Base-by-base conservation (phyloP, 2,888 invertebrate species). In the Drosophila antonietae region DNA sequence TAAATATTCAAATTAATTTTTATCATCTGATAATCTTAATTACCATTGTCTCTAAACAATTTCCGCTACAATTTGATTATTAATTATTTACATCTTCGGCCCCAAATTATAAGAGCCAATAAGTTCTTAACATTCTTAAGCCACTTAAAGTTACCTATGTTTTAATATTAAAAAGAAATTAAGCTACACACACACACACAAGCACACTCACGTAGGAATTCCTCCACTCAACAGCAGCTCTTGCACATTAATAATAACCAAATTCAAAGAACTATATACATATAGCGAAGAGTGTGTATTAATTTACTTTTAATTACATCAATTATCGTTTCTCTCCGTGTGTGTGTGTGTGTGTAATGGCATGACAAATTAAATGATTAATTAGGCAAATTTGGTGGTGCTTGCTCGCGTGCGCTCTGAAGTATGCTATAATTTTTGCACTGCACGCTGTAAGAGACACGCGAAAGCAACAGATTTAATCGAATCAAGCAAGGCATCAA, bases 351-450 rank as follows among this genome's bases (percentile, higher is more conserved):
- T 43, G 69, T 61, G 52, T 63, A 59, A 51, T 65, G 55, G 43
- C 15, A 71, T 76, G 78, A 82, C 74, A 73, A 78, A 74, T 68
- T 55, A 72, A 78, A 74, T 78, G 74, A 83, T 86, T 86, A 88
- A 83, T 88, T 73, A 80, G 51, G 44, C 49, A 47, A 66, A 68
- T 60, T 52, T 62, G 65, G 39, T 62, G 61, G 1, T 15, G 18
- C 33, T 39, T 1, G 10, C 6, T 58, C 10, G 39, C 2, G 3
- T 9, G 55, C 70, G 68, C 79, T 64, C 53, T 81, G 70, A 83
- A 57, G 73, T 77, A 63, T 78, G 87, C 87, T 68, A 83, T 37
- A 46, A 12, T 43, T 15, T 18, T 23, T 62, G 55, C 41, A 47
- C 28, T 28, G 28, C 4, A 28, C 37, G 44, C 46, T 31, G 52